Conservation (phyloP, 2,113 vertebrate genomes). For the Hiodon alosoides region DNA sequence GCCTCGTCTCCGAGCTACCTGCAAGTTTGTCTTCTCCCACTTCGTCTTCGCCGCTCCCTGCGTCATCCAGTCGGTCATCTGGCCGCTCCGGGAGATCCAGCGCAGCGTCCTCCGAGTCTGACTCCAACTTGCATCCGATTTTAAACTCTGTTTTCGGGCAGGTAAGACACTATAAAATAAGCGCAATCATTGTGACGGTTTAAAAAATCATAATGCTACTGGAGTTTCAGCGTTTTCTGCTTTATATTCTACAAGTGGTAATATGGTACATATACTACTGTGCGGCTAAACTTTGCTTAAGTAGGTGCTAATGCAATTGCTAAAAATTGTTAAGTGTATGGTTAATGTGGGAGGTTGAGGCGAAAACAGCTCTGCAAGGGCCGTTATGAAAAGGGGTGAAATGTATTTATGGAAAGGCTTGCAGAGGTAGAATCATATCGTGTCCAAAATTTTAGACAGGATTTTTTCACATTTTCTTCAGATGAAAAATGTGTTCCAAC, state of each 20-base stretch:
- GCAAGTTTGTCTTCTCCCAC: slow-evolving; percentile 53
- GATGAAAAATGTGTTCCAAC: no score
- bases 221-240: not conserved
- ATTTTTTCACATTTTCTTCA: no score
- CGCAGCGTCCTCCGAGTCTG: slow-evolving; percentile 64
- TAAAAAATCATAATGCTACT: no score
- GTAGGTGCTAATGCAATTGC: not conserved
- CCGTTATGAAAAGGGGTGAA: not conserved
- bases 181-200: no score
- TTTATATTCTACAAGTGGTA: not conserved
- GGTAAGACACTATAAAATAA: slow-evolving; percentile 64
- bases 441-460: not conserved
- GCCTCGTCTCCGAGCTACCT: slow-evolving; percentile 30
- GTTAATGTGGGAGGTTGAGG: not conserved
- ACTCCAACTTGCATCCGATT: slow-evolving; percentile 77
- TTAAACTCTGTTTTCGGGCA: slow-evolving; percentile 91
- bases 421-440: not conserved
- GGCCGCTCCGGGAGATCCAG: slow-evolving; percentile 63
- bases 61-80: slow-evolving; percentile 61
- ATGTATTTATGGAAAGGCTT: not conserved
- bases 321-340: not conserved
- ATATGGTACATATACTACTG: not conserved
- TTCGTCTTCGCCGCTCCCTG: slow-evolving; percentile 56
- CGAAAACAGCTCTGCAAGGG: not conserved
- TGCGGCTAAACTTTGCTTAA: not conserved